Evolutionary conservation across 2,113 vertebrate genomes (phyloP).

Genomic region (Amphilophus citrinellus): DNA sequence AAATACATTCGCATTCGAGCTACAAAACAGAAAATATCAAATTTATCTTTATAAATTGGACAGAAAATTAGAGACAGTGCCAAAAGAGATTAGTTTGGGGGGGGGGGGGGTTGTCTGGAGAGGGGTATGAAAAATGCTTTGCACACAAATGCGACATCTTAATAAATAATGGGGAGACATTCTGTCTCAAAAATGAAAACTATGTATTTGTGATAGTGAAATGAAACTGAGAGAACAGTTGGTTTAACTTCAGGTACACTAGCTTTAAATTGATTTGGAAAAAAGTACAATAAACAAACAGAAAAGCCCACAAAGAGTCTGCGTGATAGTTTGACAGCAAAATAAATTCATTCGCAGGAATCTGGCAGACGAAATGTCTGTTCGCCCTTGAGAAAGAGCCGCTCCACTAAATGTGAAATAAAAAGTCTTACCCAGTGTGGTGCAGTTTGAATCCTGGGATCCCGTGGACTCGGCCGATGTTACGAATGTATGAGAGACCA

Average conservation of each 20-base stretch:
- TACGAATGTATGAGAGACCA: conserved; percentile 8
- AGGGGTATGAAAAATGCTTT: conserved; percentile 7
- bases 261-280: conserved; percentile 6
- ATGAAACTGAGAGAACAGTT: conserved; percentile 35
- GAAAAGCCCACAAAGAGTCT: background rate
- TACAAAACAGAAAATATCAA: background rate
- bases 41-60: conserved; percentile 21
- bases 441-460: conserved; percentile 6
- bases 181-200: conserved; percentile 11
- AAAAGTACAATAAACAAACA: conserved; percentile 15
- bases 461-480: conserved; percentile 17
- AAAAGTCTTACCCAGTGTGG: conserved; percentile 37
- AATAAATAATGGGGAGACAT: conserved; percentile 11
- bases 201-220: background rate
- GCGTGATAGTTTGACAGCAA: conserved; percentile 46
- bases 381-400: conserved; percentile 14
- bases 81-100: background rate
- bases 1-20: background rate
- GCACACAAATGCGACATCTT: background rate
- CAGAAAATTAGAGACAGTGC: background rate
- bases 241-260: conserved; percentile 15
- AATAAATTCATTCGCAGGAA: conserved; percentile 44
- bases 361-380: conserved; percentile 39
- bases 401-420: conserved; percentile 40
- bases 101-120: background rate